phyloP scores from a whole-genome alignment of 2,797 vertebrate species.

The Betta splendens region DNA sequence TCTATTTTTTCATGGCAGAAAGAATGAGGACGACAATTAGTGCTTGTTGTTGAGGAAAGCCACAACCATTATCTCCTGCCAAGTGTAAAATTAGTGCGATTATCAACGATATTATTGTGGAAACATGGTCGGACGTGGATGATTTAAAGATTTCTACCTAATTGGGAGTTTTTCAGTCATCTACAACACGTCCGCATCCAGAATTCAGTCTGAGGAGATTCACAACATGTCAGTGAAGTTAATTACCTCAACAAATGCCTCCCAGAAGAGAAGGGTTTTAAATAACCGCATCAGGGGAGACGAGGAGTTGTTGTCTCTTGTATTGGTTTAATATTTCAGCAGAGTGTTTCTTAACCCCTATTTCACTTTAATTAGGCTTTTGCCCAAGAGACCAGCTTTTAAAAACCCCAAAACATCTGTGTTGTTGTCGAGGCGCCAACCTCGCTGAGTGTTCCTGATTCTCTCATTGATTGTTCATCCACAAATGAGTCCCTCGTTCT shows the following conservation, averaged over 20 bases:
- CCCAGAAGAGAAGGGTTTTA: conserved; percentile 57
- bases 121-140: conserved; percentile 48
- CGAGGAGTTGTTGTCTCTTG: conserved; percentile 44
- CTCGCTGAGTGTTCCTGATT: conserved; percentile 42
- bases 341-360: conserved; percentile 51
- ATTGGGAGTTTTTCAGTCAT: conserved; percentile 66
- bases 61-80: conserved; percentile 65
- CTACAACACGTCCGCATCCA: conserved; percentile 53
- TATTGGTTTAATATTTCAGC: conserved; percentile 40
- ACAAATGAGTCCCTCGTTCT: conserved; percentile 51
- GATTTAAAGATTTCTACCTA: conserved; percentile 62
- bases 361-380: conserved; percentile 61
- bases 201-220: conserved; percentile 46
- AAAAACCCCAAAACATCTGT: conserved; percentile 51
- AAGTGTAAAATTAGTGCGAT: conserved; percentile 70
- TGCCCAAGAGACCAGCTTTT: conserved; percentile 40
- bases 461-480: conserved; percentile 37
- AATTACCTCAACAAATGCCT: conserved; percentile 64
- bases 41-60: conserved; percentile 35
- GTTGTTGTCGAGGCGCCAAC: conserved; percentile 38
- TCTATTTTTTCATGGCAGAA: conserved; percentile 43
- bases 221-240: conserved; percentile 64
- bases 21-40: conserved; percentile 62
- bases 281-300: conserved; percentile 52
- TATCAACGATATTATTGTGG: conserved; percentile 60